These are phyloP conservation scores for Scrobipalpa costella DNA, from an alignment of 2,888 invertebrate species.

Conservation along the genomic window DNA sequence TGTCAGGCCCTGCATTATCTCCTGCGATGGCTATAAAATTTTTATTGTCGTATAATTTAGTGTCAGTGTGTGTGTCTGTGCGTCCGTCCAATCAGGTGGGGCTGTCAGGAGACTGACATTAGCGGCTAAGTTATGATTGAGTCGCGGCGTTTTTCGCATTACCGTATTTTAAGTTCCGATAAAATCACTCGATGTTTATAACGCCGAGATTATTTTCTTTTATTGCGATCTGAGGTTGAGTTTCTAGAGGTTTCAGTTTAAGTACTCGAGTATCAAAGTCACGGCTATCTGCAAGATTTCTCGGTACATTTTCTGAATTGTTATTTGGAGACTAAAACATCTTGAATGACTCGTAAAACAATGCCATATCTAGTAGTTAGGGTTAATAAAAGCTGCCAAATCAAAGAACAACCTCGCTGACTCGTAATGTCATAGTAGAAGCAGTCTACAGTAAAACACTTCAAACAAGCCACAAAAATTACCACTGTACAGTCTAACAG, in stretches of 20 bases:
- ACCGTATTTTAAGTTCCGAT: slow-evolving; percentile 64
- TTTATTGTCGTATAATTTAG: slow-evolving; percentile 64
- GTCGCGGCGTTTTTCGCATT: slow-evolving; percentile 58
- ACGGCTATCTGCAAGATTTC: neutral
- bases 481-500: too few species aligned
- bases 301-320: neutral
- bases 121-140: slow-evolving; percentile 73
- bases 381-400: slow-evolving; percentile 17
- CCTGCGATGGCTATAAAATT: slow-evolving; percentile 53
- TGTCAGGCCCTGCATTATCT: slow-evolving; percentile 35
- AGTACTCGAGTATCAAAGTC: slow-evolving; percentile 7
- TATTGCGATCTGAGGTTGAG: slow-evolving; percentile 38
- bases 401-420: slow-evolving; percentile 3
- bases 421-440: too few species aligned
- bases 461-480: too few species aligned
- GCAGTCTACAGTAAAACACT: too few species aligned
- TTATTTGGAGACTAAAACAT: neutral
- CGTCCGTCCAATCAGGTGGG: slow-evolving; percentile 56
- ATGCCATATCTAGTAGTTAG: slow-evolving; percentile 10
- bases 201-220: slow-evolving; percentile 52
- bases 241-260: slow-evolving; percentile 25
- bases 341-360: slow-evolving; percentile 2
- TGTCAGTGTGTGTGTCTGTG: slow-evolving; percentile 37
- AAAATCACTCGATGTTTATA: slow-evolving; percentile 64
- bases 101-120: slow-evolving; percentile 58